Base-by-base conservation (phyloP, 2,888 invertebrate species). In the Pherbina coryleti region DNA sequence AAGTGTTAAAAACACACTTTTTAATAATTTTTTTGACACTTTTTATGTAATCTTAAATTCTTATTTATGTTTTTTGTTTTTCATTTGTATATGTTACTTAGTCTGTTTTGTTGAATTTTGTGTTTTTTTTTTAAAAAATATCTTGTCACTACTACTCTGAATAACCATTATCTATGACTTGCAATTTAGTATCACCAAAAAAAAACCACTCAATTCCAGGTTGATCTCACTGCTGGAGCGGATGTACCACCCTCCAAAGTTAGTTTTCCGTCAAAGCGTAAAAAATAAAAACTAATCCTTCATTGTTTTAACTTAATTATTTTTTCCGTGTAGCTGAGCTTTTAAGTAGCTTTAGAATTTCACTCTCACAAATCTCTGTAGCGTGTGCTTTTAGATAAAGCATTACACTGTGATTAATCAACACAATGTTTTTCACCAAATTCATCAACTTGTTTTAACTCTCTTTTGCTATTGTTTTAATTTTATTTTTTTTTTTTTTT, bases 191-290 rank as follows among this genome's bases (percentile, higher is more conserved):
- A 81, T 81, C 78, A 82, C 79, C 74, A 76, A 57, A 66, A 75
- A 53, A 53, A 57, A 22, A 75, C 34, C 37, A 72, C 53, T 67
- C 82, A 84, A 85, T 87, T 86, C 81, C 88, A 90, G 90, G 89
- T 90, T 86, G 89, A 89, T 86, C 88, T 90, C 85, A 89, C 90
- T 84, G 90, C 90, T 85, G 89, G 89, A 87, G 88, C 88, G 84
- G 89, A 89, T 82, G 89, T 88, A 86, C 85, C 86, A 81, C 86
- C 88, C 86, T 87, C 89, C 86, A 90, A 90, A 90, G 89, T 90
- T 89, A 90, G 90, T 90, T 82, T 37, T 76, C 72, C 72, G 22
- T 78, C 57, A 75, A 75, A 22, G 25, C 75, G 75, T 75, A 67
- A 75, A 75, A 75, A 76, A 79, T 72, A 28, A 62, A 55, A 28